Conservation (phyloP, 2,113 vertebrate species). For the Solenodon paradoxus region DNA sequence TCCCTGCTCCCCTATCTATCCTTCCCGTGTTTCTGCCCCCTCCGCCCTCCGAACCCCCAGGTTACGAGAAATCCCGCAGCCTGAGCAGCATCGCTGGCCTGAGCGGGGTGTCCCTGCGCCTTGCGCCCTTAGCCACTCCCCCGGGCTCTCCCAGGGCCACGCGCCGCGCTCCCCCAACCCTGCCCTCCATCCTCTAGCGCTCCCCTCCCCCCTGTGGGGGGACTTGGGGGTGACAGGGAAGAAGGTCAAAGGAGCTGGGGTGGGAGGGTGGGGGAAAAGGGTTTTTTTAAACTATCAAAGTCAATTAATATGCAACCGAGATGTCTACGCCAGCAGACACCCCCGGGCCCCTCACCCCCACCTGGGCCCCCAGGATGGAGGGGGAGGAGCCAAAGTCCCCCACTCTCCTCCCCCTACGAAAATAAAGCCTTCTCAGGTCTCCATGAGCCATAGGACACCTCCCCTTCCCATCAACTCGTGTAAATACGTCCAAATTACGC, state of each 20-base stretch:
- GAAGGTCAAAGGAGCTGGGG: constrained; percentile 65
- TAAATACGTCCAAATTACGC: constrained; percentile 61
- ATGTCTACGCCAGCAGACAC: constrained; percentile 73
- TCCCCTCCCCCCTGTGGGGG: constrained; percentile 67
- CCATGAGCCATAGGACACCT: constrained; percentile 77
- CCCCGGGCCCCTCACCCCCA: constrained; percentile 36
- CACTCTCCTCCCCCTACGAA: not conserved
- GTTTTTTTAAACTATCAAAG: constrained; percentile 68
- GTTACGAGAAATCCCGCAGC: constrained; percentile 94
- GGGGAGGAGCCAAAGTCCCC: constrained; percentile 54
- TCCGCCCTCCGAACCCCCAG: constrained; percentile 23
- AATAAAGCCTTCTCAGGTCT: constrained; percentile 78
- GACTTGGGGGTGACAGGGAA: constrained; percentile 68
- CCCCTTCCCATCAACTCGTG: constrained; percentile 54
- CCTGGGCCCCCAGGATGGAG: constrained; percentile 58
- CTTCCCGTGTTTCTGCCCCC: constrained; percentile 49
- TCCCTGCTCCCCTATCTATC: not conserved
- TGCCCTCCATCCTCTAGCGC: constrained; percentile 92
- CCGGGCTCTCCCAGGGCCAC: constrained; percentile 89
- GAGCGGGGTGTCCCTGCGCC: constrained; percentile 88
- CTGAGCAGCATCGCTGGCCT: constrained; percentile 94
- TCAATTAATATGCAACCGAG: constrained; percentile 75
- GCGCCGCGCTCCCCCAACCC: constrained; percentile 89
- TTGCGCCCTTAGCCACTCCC: constrained; percentile 88
- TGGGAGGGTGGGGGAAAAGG: constrained; percentile 35